These are phyloP conservation scores for Tapera naevia DNA, from an alignment of 2,797 vertebrate genomes.

Conservation along the genomic window DNA sequence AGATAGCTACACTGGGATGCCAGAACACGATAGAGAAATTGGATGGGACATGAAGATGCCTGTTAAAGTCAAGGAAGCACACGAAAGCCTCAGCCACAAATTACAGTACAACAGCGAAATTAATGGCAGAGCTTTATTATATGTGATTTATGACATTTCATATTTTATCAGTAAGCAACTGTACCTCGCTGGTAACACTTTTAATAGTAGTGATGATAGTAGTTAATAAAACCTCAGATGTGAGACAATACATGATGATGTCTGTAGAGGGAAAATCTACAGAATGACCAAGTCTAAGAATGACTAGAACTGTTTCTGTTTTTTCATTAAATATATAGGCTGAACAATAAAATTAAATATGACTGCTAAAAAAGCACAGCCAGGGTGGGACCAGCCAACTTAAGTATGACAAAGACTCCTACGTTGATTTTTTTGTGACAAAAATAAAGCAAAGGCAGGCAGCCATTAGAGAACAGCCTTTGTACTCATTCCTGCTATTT, in stretches of 20 bases:
- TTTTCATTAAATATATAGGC: not conserved
- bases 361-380: not conserved
- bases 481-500: not conserved
- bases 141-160: not conserved
- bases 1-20: not conserved
- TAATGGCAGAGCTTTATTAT: not conserved
- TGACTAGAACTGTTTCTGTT: not conserved
- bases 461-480: conserved; percentile 23
- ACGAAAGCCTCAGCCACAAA: not conserved
- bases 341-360: not conserved
- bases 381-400: not conserved
- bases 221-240: not conserved
- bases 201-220: not conserved
- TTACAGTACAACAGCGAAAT: not conserved
- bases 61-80: not conserved
- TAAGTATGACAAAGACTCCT: not conserved
- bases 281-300: not conserved
- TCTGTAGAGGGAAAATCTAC: not conserved
- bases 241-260: not conserved
- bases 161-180: not conserved
- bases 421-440: not conserved
- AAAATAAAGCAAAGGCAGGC: not conserved
- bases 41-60: not conserved
- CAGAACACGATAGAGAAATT: not conserved
- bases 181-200: not conserved